Conservation (phyloP, 2,797 vertebrate genomes). For the Phoxinus dragarum region DNA sequence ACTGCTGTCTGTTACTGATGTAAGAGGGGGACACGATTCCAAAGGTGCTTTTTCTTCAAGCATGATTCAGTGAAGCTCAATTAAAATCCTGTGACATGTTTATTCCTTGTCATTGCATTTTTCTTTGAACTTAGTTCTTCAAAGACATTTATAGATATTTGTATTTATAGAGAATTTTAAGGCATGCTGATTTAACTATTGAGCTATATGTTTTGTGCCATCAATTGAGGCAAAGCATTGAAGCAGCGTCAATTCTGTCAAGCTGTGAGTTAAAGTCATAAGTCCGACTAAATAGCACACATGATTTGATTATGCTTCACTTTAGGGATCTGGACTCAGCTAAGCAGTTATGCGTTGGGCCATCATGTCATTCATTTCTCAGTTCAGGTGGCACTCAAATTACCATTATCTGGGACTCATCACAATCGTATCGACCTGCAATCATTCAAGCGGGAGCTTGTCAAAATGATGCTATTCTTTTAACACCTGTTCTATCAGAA, state of each 20-base stretch:
- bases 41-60: slow-evolving; percentile 7
- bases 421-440: slow-evolving; percentile 45
- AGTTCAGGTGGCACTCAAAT: slow-evolving; percentile 51
- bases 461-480: slow-evolving; percentile 55
- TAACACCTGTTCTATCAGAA: slow-evolving; percentile 46
- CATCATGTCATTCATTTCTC: slow-evolving; percentile 41
- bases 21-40: slow-evolving; percentile 3
- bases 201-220: not conserved
- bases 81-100: slow-evolving; percentile 44
- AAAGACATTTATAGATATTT: not conserved
- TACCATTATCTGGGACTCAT: slow-evolving; percentile 35
- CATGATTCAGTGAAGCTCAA: slow-evolving; percentile 41
- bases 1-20: slow-evolving; percentile 29
- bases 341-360: slow-evolving; percentile 14
- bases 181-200: not conserved
- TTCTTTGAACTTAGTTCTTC: slow-evolving; percentile 35
- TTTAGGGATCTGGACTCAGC: slow-evolving; percentile 37
- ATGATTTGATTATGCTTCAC: slow-evolving; percentile 38
- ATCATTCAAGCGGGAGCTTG: slow-evolving; percentile 51
- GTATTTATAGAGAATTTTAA: not conserved
- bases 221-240: not conserved
- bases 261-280: slow-evolving; percentile 2
- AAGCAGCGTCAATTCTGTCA: not conserved
- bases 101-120: slow-evolving; percentile 38
- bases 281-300: not conserved